Evolutionary conservation across 2,888 invertebrate genomes (phyloP), one percentile per base, ranked within the genome.

Genomic region (Tolmerus cingulatus): DNA sequence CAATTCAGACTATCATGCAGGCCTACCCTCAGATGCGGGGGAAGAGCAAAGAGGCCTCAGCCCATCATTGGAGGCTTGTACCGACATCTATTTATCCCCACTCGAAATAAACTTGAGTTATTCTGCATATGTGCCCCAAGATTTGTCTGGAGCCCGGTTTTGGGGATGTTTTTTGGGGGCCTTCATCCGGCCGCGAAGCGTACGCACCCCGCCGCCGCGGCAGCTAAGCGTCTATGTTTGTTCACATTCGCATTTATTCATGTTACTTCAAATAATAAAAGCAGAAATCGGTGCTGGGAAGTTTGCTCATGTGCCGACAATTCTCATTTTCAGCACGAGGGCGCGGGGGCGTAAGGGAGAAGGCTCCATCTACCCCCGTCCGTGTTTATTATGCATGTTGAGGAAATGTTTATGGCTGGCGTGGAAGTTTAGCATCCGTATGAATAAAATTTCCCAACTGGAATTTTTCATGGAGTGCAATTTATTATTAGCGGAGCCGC

Each of bases 1-100:
- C 85, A 87, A 87, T 76, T 87, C 87, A 87, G 87, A 74, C 77
- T 46, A 87, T 82, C 74, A 82, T 87, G 23, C 79, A 78, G 37
- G 19, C 5, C 34, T 34, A n/a, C 78, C 37, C 46, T 23, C 27
- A n/a, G 27, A 66, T 66, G 27, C 43, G 7, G 7, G 34, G 9
- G 8, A 14, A 40, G 78, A 46, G 43, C 4, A 14, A 46, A 14
- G 40, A 14, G 46, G 23, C 23, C 78, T 43, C 40, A 43, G 12
- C 40, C 40, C 3, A 78, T 78, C 43, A 78, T 78, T 43, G 43
- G 43, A 40, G 78, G 40, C 46, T 30, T 79, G 19, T 79, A 79
- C 79, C 9, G 27, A 51, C 79, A 79, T 79, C 46, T 79, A 79
- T 79, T 51, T 46, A 79, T 79, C 23, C 27, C 78, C 19, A 78